A percentile compares a stretch with the other conserved stretches of the same genome.
These are phyloP conservation scores for Drosophila meridionalis DNA, from an alignment of 2,888 invertebrate genomes.

Conservation along the genomic window DNA sequence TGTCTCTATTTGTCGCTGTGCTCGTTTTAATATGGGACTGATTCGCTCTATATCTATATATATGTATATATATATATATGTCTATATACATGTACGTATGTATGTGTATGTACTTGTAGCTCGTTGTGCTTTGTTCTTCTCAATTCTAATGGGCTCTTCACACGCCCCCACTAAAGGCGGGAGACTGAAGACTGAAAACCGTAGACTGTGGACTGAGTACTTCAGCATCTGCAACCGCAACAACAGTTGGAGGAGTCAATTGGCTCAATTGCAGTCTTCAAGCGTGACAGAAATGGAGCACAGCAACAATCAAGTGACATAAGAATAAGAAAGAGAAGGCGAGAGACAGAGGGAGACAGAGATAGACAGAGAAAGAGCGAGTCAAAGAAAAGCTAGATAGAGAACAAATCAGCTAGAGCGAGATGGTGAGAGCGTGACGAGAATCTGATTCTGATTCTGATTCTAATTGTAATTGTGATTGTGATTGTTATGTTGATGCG, in stretches of 20 bases:
- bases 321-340: conserved; percentile 23
- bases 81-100: too few relatives aligned
- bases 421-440: conserved; percentile 1
- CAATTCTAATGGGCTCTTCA: conserved; percentile 67
- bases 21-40: conserved; percentile 74
- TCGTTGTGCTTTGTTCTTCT: conserved; percentile 64
- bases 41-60: conserved; percentile 39
- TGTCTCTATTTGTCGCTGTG: conserved; percentile 70
- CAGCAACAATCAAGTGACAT: conserved; percentile 60
- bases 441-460: conserved; percentile 5
- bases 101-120: conserved; percentile 28
- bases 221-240: conserved; percentile 74
- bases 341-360: background rate
- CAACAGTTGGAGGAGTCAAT: conserved; percentile 76
- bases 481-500: conserved; percentile 60
- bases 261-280: conserved; percentile 81
- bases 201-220: conserved; percentile 8
- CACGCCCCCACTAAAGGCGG: conserved; percentile 63
- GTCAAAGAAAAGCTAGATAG: background rate
- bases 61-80: background rate
- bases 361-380: conserved; percentile 1
- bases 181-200: conserved; percentile 20
- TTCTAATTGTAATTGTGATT: conserved; percentile 31
- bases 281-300: conserved; percentile 81
- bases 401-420: background rate